phyloP scores from a whole-genome alignment of 2,113 vertebrate species.

The Oryzias curvinotus region DNA sequence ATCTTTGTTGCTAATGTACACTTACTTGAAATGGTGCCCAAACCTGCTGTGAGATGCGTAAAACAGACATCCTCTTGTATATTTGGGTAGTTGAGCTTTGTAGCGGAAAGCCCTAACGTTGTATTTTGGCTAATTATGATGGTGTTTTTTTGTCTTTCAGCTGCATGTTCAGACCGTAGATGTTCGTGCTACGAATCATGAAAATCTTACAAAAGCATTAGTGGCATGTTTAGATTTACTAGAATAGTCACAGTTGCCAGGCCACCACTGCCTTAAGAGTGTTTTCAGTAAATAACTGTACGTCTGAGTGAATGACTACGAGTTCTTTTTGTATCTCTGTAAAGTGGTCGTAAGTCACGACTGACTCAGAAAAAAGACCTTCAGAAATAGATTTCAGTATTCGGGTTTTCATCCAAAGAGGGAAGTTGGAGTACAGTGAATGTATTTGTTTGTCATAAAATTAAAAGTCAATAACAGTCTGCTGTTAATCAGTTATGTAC shows the following conservation, averaged over 20 bases:
- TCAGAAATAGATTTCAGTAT: conserved; percentile 3
- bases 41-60: conserved; percentile 9
- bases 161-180: conserved; percentile 24
- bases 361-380: conserved; percentile 23
- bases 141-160: conserved; percentile 24
- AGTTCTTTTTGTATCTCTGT: conserved; percentile 22
- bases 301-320: conserved; percentile 3
- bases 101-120: conserved; percentile 13
- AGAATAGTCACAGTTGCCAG: conserved; percentile 60
- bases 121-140: conserved; percentile 15
- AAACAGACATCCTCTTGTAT: conserved; percentile 5
- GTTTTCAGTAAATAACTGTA: conserved; percentile 44
- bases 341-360: conserved; percentile 29
- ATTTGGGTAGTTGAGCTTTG: conserved; percentile 18
- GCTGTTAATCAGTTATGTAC: too few species aligned
- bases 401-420: too few species aligned
- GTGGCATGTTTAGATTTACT: conserved; percentile 50
- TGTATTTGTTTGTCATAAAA: too few species aligned
- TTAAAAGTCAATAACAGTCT: too few species aligned
- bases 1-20: neutral
- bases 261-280: conserved; percentile 75
- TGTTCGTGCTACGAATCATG: conserved; percentile 4
- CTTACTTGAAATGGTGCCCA: conserved; percentile 3
- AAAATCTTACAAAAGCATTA: conserved; percentile 25
- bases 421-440: too few species aligned